Percentiles rank a stretch among this genome's conserved stretches.
phyloP scores from a whole-genome alignment of 2,113 vertebrate species.

The Xerus inauris region DNA sequence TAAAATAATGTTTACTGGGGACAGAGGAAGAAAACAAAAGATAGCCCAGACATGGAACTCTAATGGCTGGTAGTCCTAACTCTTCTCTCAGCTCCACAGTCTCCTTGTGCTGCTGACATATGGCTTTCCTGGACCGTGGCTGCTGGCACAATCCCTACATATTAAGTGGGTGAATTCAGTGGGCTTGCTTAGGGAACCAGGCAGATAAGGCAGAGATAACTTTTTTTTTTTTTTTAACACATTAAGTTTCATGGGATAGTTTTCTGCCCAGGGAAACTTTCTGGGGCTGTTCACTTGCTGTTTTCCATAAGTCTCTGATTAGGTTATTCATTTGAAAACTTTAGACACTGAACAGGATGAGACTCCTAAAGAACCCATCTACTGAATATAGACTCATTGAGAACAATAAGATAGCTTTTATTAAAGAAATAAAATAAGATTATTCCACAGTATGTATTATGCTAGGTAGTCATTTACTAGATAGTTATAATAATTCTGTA shows the following conservation, averaged over 20 bases:
- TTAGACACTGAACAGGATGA: conserved; percentile 7
- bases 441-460: neutral
- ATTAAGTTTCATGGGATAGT: neutral
- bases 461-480: neutral
- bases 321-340: conserved; percentile 44
- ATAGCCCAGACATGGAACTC: neutral
- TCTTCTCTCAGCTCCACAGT: neutral
- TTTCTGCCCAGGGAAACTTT: neutral
- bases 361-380: neutral
- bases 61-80: neutral
- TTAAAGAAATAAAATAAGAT: conserved; percentile 4
- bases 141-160: neutral
- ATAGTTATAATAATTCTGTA: neutral
- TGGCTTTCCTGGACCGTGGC: neutral
- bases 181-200: neutral
- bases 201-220: conserved; percentile 16
- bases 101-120: neutral
- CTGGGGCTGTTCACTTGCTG: neutral
- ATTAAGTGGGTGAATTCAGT: neutral
- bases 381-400: neutral
- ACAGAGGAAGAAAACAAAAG: neutral
- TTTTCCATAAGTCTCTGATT: neutral
- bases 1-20: conserved; percentile 19
- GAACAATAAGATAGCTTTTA: neutral
- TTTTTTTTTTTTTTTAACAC: neutral